These are phyloP conservation scores for Chrysopa pallens DNA, from an alignment of 1,140 invertebrate genomes.

Conservation along the genomic window DNA sequence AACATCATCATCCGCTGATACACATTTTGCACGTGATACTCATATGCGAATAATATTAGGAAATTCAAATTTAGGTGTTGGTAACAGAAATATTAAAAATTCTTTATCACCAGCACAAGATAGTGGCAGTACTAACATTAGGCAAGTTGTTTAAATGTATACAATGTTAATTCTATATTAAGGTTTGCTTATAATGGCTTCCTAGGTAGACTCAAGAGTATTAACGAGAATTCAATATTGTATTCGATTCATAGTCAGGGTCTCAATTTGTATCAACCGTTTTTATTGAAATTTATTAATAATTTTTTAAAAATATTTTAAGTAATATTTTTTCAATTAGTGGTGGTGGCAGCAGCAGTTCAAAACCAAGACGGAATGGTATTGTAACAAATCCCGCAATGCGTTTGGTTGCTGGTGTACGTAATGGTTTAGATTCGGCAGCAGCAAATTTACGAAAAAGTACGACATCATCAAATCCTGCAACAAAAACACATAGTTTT, in stretches of 20 bases:
- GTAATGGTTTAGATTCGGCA: slow-evolving; percentile 45
- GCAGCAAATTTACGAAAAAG: slow-evolving; percentile 27
- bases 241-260: no score
- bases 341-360: slow-evolving; percentile 19
- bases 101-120: slow-evolving; percentile 11
- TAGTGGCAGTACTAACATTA: slow-evolving; percentile 19
- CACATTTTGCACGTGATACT: slow-evolving; percentile 68
- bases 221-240: no score
- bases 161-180: no score
- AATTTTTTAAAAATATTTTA: slow-evolving; percentile 1
- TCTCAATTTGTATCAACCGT: no score
- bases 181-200: no score
- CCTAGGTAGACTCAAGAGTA: no score
- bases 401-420: slow-evolving; percentile 47
- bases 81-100: slow-evolving; percentile 27
- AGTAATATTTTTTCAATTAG: slow-evolving; percentile 15
- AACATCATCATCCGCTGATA: slow-evolving; percentile 24
- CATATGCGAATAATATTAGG: slow-evolving; percentile 82
- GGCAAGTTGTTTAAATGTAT: slow-evolving; percentile 14
- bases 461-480: slow-evolving; percentile 21
- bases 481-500: slow-evolving; percentile 42
- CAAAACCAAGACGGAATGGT: slow-evolving; percentile 64
- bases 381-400: slow-evolving; percentile 84
- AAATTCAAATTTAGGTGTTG: slow-evolving; percentile 28
- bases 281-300: no score